Base-by-base conservation (phyloP, 2,113 vertebrate genomes). In the Microcebus murinus region DNA sequence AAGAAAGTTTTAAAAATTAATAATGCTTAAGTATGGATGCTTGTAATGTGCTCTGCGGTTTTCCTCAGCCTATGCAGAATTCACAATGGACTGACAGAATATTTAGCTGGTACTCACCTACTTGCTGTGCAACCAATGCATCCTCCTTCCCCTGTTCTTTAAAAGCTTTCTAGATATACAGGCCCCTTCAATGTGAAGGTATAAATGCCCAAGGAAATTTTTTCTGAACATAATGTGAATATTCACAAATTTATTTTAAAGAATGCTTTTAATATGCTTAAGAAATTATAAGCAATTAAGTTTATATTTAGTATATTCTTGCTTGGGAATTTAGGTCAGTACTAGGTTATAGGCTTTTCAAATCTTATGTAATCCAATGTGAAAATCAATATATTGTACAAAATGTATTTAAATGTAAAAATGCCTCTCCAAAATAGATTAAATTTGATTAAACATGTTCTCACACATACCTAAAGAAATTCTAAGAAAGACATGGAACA, bases 361-460 rank as follows among this genome's bases (percentile, higher is more conserved):
- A 95, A 96, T 3, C 61, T 52, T 63, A 63, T 18, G 6, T 29
- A 81, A 96, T 92, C 36, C 36, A 71, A 57, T 27, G 10, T 61
- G 34, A n/a, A 84, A 74, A 84, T 68, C 17, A 39, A 27, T n/a
- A 48, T 3, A 25, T 36, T 95, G 18, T 55, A 31, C 42, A 89
- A 96, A 93, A 74, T 70, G 14, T 8, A 86, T 84, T 59, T 89
- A 76, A 91, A 84, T 92, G 61, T 79, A 52, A 95, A 85, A 82
- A 39, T 68, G 70, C 3, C 50, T 55, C 17, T 70, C 15, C 25
- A 0, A 90, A 84, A 80, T 50, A 85, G 0, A 79, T 94, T 50
- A 89, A 92, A 84, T 34, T 23, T 94, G 8, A 81, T 85, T 89
- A 95, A 87, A 59, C 12, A 67, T 57, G 36, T 34, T 20, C 13